Conservation (phyloP, 2,797 vertebrate genomes). For the Psittacula echo region DNA sequence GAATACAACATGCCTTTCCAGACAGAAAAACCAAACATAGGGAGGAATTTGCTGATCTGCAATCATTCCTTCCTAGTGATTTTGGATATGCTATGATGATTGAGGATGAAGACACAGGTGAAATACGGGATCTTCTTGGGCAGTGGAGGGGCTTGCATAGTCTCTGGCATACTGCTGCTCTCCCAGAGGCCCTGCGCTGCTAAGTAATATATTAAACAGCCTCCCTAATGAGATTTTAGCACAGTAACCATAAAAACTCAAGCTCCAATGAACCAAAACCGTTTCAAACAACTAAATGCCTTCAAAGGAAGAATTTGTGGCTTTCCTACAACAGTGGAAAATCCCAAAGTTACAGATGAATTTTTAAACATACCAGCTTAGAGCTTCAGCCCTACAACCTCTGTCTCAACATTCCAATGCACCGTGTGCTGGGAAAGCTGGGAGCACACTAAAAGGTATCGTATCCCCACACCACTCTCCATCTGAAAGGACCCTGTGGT, state of each 20-base stretch:
- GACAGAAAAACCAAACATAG: background rate
- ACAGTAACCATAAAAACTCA: slow-evolving; percentile 54
- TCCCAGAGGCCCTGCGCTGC: slow-evolving; percentile 7
- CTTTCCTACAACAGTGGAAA: background rate
- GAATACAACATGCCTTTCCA: slow-evolving; percentile 45
- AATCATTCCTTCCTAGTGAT: slow-evolving; percentile 34
- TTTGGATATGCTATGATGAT: background rate
- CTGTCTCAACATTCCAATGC: background rate
- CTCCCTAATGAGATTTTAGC: slow-evolving; percentile 52
- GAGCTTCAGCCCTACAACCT: background rate
- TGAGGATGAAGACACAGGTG: slow-evolving; percentile 28
- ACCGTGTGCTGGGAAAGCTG: background rate
- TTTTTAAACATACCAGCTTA: background rate
- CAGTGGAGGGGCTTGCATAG: background rate
- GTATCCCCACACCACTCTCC: background rate
- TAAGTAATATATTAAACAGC: slow-evolving; percentile 68
- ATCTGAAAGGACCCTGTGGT: background rate
- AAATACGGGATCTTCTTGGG: background rate
- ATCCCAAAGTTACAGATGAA: background rate
- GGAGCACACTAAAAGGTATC: background rate
- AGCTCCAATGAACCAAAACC: slow-evolving; percentile 69
- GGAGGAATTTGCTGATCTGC: slow-evolving; percentile 29
- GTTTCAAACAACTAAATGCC: background rate
- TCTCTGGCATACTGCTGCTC: background rate
- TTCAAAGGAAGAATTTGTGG: slow-evolving; percentile 10